Base-by-base conservation (phyloP, 2,113 vertebrate species). In the Cyprinodon variegatus region DNA sequence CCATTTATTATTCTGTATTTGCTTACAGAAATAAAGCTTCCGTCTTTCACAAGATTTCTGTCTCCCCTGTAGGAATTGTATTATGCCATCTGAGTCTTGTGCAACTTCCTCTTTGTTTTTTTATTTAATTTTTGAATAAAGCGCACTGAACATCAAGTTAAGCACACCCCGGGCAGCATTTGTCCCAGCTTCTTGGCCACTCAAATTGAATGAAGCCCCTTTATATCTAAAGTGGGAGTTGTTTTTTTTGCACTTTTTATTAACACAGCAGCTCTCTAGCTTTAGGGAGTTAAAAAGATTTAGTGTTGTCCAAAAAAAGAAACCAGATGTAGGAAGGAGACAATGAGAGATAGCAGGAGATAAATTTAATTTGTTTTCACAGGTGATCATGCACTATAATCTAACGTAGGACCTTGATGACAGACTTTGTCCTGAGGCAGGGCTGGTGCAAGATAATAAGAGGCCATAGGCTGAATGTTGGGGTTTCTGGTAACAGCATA, bases 161-260 rank as follows among this genome's bases (percentile, higher is more conserved):
- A 82, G 68, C 65, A 61, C 11, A 38, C 87, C 79, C 74, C 39
- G 12, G 77, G 82, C 82, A 69, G 74, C 74, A 81, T 74, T 86
- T 81, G 83, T 43, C 76, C 72, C 59, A 72, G 73, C 63, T 79
- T 82, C 83, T 41, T 1, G 29, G 53, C 50, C 70, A 63, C 71
- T 81, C 64, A 39, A 59, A 73, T 62, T 74, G 50, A 46, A 83
- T 67, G 64, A 60, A 73, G 64, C 7, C 38, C 66, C 64, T 83
- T 77, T 70, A 74, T 80, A 63, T 74, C 43, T 46, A 64, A 79
- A 82, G 50, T 65, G 71, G 41, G 37, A 57, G 74, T 11, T 15
- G 9, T 68, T 37, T 15, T 64, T 63, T 61, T 67, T 62, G 15
- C 29, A 40, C 76, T 17, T 70, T 57, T 68, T 15, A 41, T n/a